Conservation (phyloP, 2,888 invertebrate genomes). For the Caenorhabditis sinica region DNA sequence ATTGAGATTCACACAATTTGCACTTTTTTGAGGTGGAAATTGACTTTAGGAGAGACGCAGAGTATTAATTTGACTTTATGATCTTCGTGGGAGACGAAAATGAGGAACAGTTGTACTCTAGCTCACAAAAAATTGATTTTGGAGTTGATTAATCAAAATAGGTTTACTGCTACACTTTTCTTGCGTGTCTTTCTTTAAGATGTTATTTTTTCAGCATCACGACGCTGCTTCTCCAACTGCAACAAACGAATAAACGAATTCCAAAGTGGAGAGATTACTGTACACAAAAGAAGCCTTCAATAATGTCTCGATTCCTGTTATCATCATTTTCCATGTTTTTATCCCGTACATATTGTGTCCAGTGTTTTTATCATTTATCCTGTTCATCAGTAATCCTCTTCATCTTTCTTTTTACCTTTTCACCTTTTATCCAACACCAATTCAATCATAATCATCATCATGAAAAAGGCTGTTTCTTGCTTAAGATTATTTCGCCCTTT, state of each 20-base stretch:
- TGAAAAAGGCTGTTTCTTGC: conserved; percentile 57
- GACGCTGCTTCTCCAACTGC: conserved; percentile 50
- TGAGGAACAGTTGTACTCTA: no score
- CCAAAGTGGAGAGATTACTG: conserved; percentile 32
- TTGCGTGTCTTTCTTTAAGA: no score
- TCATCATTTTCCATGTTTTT: conserved; percentile 29
- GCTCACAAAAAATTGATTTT: no score
- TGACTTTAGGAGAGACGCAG: conserved; percentile 17
- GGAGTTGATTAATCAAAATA: no score
- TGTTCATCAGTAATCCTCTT: conserved; percentile 8
- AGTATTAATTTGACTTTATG: conserved; percentile 38
- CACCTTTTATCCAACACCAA: conserved; percentile 12
- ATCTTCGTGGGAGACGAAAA: no score
- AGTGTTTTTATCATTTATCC: conserved; percentile 27
- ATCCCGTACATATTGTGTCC: conserved; percentile 41
- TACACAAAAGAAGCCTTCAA: conserved; percentile 24
- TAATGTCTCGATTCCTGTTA: conserved; percentile 13
- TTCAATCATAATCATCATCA: conserved; percentile 56
- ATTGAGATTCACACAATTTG: conserved; percentile 37
- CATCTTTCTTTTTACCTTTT: conserved; percentile 12
- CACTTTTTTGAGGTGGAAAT: conserved; percentile 17
- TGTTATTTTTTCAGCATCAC: conserved; percentile 59
- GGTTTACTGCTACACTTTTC: no score
- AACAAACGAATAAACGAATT: conserved; percentile 41
- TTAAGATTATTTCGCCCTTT: conserved; percentile 25